These are phyloP conservation scores for Drosophila ficusphila DNA, from an alignment of 1,140 invertebrate species.

Conservation along the genomic window DNA sequence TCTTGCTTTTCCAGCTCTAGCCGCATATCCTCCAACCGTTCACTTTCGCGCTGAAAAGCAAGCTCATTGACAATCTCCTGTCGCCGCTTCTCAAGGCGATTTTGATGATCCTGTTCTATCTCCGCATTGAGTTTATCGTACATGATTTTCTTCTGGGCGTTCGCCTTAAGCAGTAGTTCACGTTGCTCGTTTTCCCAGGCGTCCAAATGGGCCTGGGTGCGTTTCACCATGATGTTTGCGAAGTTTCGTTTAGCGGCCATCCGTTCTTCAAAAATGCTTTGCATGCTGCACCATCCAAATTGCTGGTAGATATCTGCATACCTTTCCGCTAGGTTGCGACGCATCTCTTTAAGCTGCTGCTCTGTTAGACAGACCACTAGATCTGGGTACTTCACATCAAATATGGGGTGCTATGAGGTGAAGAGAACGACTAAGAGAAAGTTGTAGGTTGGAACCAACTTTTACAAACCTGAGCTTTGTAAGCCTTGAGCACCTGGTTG, in stretches of 20 bases:
- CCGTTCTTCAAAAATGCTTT: constrained; percentile 42
- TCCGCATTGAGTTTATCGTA: constrained; percentile 55
- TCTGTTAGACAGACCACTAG: constrained; percentile 66
- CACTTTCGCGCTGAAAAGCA: constrained; percentile 27
- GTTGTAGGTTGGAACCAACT: too few species aligned
- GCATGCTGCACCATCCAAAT: constrained; percentile 48
- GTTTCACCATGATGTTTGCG: constrained; percentile 47
- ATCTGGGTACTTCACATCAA: constrained; percentile 51
- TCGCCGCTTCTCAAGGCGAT: constrained; percentile 50
- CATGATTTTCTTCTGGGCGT: constrained; percentile 40
- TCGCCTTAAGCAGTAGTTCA: constrained; percentile 14
- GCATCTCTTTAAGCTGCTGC: constrained; percentile 52
- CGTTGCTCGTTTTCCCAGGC: constrained; percentile 52
- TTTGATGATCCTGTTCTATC: constrained; percentile 37
- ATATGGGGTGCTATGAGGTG: constrained; percentile 68
- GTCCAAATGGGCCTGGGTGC: constrained; percentile 44
- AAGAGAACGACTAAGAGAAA: too few species aligned
- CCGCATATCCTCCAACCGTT: constrained; percentile 49
- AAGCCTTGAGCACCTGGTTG: constrained; percentile 67
- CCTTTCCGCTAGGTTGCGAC: constrained; percentile 20
- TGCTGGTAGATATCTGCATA: constrained; percentile 26
- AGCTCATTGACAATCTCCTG: constrained; percentile 54
- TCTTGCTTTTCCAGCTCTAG: constrained; percentile 17
- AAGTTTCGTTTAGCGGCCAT: constrained; percentile 31
- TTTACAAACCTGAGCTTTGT: constrained; percentile 62